Percentiles rank a stretch among this genome's conserved stretches.
phyloP scores from a whole-genome alignment of 1,140 invertebrate species.

The Neodiprion virginianus region DNA sequence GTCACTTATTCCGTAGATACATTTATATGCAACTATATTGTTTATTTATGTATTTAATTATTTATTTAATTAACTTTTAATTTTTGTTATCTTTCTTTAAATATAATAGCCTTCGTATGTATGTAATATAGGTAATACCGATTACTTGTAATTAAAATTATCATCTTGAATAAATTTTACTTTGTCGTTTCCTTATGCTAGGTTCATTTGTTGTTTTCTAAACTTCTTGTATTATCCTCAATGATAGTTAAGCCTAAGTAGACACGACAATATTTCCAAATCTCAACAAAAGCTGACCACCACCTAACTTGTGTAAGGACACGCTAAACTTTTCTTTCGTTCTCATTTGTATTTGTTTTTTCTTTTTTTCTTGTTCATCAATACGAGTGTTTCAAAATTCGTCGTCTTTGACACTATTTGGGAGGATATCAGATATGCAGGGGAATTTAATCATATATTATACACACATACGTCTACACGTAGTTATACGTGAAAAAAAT shows the following conservation, averaged over 20 bases:
- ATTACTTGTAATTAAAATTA: conserved; percentile 6
- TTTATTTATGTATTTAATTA: background rate
- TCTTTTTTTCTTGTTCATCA: conserved; percentile 16
- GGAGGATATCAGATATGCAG: background rate
- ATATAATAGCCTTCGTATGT: conserved; percentile 1
- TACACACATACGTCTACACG: background rate
- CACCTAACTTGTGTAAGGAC: conserved; percentile 28
- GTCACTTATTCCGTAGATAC: conserved; percentile 4
- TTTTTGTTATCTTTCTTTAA: background rate
- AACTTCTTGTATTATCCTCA: conserved; percentile 17
- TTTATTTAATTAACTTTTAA: background rate
- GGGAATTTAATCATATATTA: background rate
- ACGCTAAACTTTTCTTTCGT: no score
- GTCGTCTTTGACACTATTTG: background rate
- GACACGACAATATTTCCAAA: conserved; percentile 51
- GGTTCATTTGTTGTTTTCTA: conserved; percentile 18
- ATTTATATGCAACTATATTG: background rate
- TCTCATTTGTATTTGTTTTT: conserved; percentile 15
- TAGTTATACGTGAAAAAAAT: background rate
- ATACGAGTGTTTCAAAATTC: background rate
- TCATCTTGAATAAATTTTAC: conserved; percentile 37
- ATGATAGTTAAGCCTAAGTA: conserved; percentile 41
- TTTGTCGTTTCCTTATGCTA: conserved; percentile 40
- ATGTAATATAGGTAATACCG: background rate
- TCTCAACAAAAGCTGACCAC: conserved; percentile 30